Evolutionary conservation across 2,113 vertebrate species (phyloP), one percentile per base, ranked within the genome.

Genomic region (Oreochromis niloticus): DNA sequence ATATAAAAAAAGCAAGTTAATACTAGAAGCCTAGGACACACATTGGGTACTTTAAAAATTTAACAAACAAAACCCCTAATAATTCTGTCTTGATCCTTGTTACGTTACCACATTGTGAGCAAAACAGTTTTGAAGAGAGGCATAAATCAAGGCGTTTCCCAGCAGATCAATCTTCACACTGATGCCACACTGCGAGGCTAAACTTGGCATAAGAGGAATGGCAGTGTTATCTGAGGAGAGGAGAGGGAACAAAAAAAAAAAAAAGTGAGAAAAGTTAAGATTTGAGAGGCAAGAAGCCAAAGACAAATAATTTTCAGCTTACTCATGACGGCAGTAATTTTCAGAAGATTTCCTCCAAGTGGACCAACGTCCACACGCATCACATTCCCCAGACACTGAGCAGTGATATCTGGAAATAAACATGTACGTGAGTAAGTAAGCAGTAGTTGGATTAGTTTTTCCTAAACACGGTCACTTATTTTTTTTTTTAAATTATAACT

Each of bases 101-200:
- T 94, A 96, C 95, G 2, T 85, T 94, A 96, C 96, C 95, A 86
- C 19, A 85, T 92, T 95, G 10, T 90, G 54, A 61, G 91, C 73
- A 85, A 96, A 96, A 81, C 96, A 96, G 89, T 95, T 96, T 14
- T 93, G 93, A 52, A 96, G 30, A 6, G 96, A 96, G 7, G 88
- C 93, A 56, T 94, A 96, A 63, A 97, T 89, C 56, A 71, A 39
- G 7, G 85, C 17, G 2, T 92, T 95, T 7, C 94, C 96, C 27
- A 84, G 89, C 13, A 61, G 86, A 73, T 95, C 88, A 0, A 22
- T 87, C 24, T 78, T 93, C 34, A 94, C 17, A 16, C 95, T 95
- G 87, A 96, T 95, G 56, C 96, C 96, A 89, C 96, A 97, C 83
- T 91, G 92, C 5, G 90, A 85, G 2, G 95, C 95, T 80, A 97